These are phyloP conservation scores for Bolinopsis microptera DNA, from an alignment of 37 sponge, comb jelly and placozoan genomes.

Conservation along the genomic window DNA sequence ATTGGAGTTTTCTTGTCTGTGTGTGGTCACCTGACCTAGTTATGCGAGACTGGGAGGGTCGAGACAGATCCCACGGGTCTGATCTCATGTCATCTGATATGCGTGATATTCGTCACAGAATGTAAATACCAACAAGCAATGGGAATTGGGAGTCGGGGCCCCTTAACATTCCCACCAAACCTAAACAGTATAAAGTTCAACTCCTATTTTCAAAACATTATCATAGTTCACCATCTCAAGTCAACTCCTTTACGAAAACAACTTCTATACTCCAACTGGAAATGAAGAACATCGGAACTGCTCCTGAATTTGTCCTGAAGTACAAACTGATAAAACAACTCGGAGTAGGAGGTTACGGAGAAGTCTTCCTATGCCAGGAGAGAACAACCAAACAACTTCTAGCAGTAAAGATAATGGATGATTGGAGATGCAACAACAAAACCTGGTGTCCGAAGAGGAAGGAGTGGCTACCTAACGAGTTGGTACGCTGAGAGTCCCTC, in stretches of 20 bases:
- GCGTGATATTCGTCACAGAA: background rate
- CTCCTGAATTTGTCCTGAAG: background rate
- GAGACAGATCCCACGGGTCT: background rate
- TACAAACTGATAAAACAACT: background rate
- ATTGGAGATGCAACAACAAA: background rate
- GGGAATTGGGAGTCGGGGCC: background rate
- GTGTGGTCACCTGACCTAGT: no score
- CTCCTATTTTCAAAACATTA: background rate
- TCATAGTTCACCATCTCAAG: background rate
- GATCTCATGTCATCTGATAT: background rate
- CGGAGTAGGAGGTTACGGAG: slow-evolving; percentile 23
- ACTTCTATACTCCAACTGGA: background rate
- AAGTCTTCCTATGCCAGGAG: slow-evolving; percentile 25
- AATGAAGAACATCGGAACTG: background rate
- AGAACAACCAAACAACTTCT: background rate
- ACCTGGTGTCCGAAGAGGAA: background rate
- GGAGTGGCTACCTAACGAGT: slow-evolving; percentile 48
- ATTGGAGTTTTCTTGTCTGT: no score
- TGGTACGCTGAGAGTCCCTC: slow-evolving; percentile 10
- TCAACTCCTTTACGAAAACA: background rate
- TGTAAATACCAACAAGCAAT: background rate
- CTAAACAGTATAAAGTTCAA: background rate
- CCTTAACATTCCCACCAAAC: background rate
- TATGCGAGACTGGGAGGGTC: background rate
- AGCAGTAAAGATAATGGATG: slow-evolving; percentile 29